phyloP scores from a whole-genome alignment of 2,888 invertebrate species.

The Epistrophella euchroma region DNA sequence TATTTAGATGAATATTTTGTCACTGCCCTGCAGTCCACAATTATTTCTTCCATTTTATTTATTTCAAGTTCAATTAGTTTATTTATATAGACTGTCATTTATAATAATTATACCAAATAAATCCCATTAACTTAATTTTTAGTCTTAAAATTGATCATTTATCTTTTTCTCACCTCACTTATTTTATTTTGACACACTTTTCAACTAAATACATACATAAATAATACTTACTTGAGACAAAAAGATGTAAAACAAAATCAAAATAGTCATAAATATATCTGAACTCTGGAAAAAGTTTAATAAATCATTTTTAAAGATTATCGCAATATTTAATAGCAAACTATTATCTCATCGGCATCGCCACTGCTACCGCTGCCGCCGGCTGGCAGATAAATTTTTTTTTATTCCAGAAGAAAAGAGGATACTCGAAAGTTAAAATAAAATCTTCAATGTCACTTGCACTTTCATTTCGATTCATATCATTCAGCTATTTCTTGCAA shows the following conservation, averaged over 20 bases:
- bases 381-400: not conserved
- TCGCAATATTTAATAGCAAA: not conserved
- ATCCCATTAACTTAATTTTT: not conserved
- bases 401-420: not conserved
- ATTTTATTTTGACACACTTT: not conserved
- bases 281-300: not conserved
- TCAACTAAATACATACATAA: not conserved
- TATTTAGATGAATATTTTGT: no score
- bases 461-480: conserved; percentile 50
- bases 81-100: not conserved
- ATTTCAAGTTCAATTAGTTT: not conserved
- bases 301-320: conserved; percentile 6
- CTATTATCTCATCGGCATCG: not conserved
- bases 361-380: not conserved
- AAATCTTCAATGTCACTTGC: conserved; percentile 54
- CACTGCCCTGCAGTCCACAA: not conserved
- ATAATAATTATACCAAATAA: not conserved
- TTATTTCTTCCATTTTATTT: not conserved
- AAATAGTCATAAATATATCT: not conserved
- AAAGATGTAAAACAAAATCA: conserved; percentile 1
- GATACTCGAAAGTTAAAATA: conserved; percentile 35
- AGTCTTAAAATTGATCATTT: not conserved
- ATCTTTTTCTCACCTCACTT: conserved; percentile 8
- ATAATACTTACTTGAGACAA: not conserved
- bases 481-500: conserved; percentile 38